A percentile compares a stretch with the other conserved stretches of the same genome.
phyloP scores from a whole-genome alignment of 2,113 vertebrate species.

The Isurus oxyrinchus region DNA sequence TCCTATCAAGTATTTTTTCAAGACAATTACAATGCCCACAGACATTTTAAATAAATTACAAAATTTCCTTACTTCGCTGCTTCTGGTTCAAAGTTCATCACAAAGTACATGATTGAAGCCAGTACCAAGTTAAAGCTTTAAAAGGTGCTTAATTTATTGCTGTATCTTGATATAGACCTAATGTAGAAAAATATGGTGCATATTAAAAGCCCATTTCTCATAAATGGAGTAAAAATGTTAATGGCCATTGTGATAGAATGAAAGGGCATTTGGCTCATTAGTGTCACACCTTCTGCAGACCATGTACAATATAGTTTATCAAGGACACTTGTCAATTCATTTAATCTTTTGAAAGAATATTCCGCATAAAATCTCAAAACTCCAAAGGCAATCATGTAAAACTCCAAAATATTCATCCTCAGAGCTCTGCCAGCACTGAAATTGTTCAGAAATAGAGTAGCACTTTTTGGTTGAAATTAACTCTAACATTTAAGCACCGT shows the following conservation, averaged over 20 bases:
- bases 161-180: neutral
- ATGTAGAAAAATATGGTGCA: slow-evolving; percentile 16
- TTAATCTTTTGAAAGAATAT: neutral
- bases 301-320: neutral
- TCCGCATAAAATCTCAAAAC: neutral
- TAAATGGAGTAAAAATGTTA: neutral
- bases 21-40: neutral
- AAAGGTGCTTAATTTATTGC: neutral
- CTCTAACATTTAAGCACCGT: neutral
- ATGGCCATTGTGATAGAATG: neutral
- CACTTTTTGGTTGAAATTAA: neutral
- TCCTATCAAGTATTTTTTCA: neutral
- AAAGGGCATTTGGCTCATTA: neutral
- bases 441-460: neutral
- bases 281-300: neutral
- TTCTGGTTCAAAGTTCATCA: neutral
- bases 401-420: neutral
- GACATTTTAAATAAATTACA: too few relatives aligned
- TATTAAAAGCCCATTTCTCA: neutral
- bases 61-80: neutral
- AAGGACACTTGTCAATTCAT: neutral
- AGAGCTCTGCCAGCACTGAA: neutral
- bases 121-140: neutral
- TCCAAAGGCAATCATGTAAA: neutral
- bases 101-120: neutral